Evolutionary conservation across 2,113 vertebrate genomes (phyloP).

Genomic region (Sturnira hondurensis): DNA sequence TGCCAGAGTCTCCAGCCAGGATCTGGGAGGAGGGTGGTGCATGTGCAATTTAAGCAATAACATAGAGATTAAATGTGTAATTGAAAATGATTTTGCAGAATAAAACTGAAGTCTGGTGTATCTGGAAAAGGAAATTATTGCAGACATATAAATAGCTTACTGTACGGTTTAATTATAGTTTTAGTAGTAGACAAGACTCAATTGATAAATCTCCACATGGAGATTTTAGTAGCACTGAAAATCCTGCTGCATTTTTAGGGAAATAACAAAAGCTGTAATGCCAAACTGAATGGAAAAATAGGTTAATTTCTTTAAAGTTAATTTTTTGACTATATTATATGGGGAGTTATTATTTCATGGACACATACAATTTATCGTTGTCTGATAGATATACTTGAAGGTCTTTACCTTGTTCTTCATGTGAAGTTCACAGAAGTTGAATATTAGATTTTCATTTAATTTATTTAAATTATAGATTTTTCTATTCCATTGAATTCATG

Average conservation of each 20-base stretch:
- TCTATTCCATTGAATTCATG: not conserved
- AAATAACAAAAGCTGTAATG: not conserved
- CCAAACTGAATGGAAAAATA: not conserved
- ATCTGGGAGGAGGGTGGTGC: not conserved
- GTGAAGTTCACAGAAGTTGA: not conserved
- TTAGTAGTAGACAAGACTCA: constrained; percentile 44
- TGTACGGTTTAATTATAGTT: constrained; percentile 55
- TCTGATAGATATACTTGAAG: not conserved
- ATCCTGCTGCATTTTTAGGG: not conserved
- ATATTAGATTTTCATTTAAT: not conserved
- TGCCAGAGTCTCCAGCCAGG: not conserved
- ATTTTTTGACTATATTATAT: not conserved
- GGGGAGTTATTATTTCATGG: constrained; percentile 1
- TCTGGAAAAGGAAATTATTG: constrained; percentile 68
- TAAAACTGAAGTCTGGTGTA: constrained; percentile 46
- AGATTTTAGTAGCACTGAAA: not conserved
- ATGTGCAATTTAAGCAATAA: constrained; percentile 65
- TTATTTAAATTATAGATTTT: constrained; percentile 20
- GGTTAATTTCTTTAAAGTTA: not conserved
- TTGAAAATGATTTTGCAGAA: constrained; percentile 70
- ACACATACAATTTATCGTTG: not conserved
- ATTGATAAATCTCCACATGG: constrained; percentile 45
- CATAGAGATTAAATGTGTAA: constrained; percentile 66
- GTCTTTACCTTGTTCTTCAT: constrained; percentile 30
- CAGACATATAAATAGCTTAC: constrained; percentile 68